Conservation (phyloP, 1,140 invertebrate genomes). For the Microvelia longipes region DNA sequence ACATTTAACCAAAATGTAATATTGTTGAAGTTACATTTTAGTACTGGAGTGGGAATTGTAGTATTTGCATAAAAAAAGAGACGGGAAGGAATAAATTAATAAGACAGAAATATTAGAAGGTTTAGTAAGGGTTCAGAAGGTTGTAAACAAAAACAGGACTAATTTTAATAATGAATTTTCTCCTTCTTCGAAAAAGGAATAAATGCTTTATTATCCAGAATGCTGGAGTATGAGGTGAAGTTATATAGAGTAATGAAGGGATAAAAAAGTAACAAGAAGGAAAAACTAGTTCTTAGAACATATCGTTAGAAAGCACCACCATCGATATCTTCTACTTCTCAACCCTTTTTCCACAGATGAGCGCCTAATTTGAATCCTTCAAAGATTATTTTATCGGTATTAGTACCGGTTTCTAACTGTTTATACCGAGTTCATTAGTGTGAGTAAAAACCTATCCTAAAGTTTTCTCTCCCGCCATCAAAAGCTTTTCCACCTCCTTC, state of each 20-base stretch:
- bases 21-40: too few relatives aligned
- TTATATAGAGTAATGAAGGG: background rate
- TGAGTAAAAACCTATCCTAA: too few relatives aligned
- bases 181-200: too few relatives aligned
- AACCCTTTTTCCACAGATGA: background rate
- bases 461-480: too few relatives aligned
- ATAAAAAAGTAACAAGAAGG: background rate
- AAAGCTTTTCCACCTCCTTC: too few relatives aligned
- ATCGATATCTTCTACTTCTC: too few relatives aligned
- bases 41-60: too few relatives aligned
- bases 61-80: too few relatives aligned
- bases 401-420: background rate
- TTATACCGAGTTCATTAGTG: background rate
- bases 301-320: too few relatives aligned
- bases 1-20: too few relatives aligned
- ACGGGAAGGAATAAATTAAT: too few relatives aligned
- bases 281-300: too few relatives aligned
- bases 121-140: background rate
- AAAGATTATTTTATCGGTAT: background rate
- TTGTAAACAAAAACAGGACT: background rate
- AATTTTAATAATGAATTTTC: background rate
- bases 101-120: background rate
- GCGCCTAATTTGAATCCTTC: background rate
- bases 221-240: background rate
- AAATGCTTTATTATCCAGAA: background rate